phyloP scores from a whole-genome alignment of 2,888 invertebrate species.

The Melanargia galathea region DNA sequence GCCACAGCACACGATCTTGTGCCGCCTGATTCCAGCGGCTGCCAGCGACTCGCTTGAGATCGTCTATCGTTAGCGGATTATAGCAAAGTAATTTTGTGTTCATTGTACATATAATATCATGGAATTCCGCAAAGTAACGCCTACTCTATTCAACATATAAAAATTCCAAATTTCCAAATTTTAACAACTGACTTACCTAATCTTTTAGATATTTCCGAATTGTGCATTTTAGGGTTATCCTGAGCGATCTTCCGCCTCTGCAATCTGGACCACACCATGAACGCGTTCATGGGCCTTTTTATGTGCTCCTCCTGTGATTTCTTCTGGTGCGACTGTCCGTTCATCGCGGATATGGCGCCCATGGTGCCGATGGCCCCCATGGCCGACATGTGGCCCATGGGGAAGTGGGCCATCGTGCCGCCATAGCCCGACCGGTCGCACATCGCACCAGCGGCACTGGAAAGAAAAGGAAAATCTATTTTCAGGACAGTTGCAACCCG shows the following conservation, averaged over 20 bases:
- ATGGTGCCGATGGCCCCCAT: slow-evolving; percentile 82
- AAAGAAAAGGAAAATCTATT: slow-evolving; percentile 43
- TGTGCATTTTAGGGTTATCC: slow-evolving; percentile 99
- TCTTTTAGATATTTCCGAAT: slow-evolving; percentile 97
- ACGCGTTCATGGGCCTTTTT: slow-evolving; percentile 98
- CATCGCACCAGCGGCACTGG: slow-evolving; percentile 88
- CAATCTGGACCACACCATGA: slow-evolving; percentile 98
- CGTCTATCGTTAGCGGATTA: no score
- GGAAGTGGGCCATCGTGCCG: slow-evolving; percentile 82
- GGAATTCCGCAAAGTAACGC: no score
- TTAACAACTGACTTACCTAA: slow-evolving; percentile 84
- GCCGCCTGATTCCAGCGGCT: no score
- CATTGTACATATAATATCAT: no score
- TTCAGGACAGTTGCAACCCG: no score
- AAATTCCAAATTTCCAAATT: no score
- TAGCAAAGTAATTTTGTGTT: no score
- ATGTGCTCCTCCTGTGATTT: slow-evolving; percentile 92
- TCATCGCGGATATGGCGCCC: slow-evolving; percentile 82
- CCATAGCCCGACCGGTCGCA: slow-evolving; percentile 85
- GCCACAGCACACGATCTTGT: no score
- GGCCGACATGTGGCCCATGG: slow-evolving; percentile 80
- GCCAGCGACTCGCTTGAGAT: no score
- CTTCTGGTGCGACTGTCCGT: slow-evolving; percentile 77
- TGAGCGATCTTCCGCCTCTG: slow-evolving; percentile 97
- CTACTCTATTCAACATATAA: no score